Conservation (phyloP, 2,113 vertebrate species). For the Dryoscopus gambensis region DNA sequence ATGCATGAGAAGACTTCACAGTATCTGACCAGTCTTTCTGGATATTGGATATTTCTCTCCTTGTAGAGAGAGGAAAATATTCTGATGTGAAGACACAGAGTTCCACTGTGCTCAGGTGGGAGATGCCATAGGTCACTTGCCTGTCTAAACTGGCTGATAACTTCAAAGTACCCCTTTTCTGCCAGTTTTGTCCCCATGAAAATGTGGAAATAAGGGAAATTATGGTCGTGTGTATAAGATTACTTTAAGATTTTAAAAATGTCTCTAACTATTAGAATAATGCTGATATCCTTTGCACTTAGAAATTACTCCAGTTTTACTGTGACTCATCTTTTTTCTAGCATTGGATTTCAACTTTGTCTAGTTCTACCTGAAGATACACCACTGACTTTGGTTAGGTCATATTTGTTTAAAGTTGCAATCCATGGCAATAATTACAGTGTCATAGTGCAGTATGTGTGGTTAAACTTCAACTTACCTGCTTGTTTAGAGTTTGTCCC, state of each 20-base stretch:
- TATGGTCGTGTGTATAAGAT: not conserved
- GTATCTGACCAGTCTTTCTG: not conserved
- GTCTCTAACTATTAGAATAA: not conserved
- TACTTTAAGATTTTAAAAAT: not conserved
- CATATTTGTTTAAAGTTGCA: not conserved
- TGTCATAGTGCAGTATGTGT: slow-evolving; percentile 5
- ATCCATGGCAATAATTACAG: not conserved
- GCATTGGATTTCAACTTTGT: not conserved
- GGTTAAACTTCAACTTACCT: slow-evolving; percentile 22
- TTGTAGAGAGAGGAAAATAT: not conserved
- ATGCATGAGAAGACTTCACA: not conserved
- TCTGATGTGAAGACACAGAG: not conserved
- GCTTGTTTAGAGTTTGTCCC: not conserved
- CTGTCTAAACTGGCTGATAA: not conserved
- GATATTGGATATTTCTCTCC: not conserved
- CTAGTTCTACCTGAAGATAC: not conserved
- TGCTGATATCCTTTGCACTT: not conserved
- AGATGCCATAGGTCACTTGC: not conserved
- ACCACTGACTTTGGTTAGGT: not conserved
- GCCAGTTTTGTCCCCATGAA: not conserved
- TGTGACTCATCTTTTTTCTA: not conserved
- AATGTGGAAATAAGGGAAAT: not conserved
- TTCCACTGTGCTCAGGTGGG: not conserved
- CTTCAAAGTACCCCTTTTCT: not conserved
- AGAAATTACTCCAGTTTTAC: not conserved